Base-by-base conservation (phyloP, 2,797 vertebrate genomes). In the Psittacula echo region DNA sequence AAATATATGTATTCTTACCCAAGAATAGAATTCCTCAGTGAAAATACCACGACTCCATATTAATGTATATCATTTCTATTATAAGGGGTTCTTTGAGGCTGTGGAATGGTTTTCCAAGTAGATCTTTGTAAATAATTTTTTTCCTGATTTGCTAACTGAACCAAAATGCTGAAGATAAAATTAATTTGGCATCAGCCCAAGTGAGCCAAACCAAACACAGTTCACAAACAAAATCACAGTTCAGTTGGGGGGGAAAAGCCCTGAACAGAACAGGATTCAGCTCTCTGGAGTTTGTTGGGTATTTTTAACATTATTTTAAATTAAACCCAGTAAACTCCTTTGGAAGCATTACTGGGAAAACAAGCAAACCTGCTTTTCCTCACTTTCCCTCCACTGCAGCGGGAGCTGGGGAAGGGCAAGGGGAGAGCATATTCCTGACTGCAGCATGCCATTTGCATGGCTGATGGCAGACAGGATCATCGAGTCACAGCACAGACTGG, bases 401-500 rank as follows among this genome's bases (percentile, higher is more conserved):
- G 45, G 60, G 50, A 70, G 71, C 37, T 27, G 82, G 53, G 82
- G 58, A 20, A 21, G 3, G 74, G 19, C 3, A 41, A 32, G 65
- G 68, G 0, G 0, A 10, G 5, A 34, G 8, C 2, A 1, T 2
- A 4, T 1, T 29, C 22, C 65, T 9, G 65, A 5, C 51, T 5
- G 61, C 78, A 47, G 75, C 71, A 27, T 9, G 45, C 47, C 6
- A 0, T 11, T 9, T 10, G 14, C 1, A 2, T 7, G 74, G 39
- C 58, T 41, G 27, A 1, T 10, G 12, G 1, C 22, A 20, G 78
- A 4, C 44, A 8, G 16, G 12, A 37, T 23, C n/a, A 34, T 24
- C 10, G 22, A 37, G 24, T 24, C 56, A 37, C 56, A 53, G 18
- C 27, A 53, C 29, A 24, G n/a, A 11, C 14, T 37, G 23, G 56